Percentiles rank a stretch among this genome's conserved stretches.
phyloP scores from a whole-genome alignment of 2,888 invertebrate species.

The Drosophila setosimentum region DNA sequence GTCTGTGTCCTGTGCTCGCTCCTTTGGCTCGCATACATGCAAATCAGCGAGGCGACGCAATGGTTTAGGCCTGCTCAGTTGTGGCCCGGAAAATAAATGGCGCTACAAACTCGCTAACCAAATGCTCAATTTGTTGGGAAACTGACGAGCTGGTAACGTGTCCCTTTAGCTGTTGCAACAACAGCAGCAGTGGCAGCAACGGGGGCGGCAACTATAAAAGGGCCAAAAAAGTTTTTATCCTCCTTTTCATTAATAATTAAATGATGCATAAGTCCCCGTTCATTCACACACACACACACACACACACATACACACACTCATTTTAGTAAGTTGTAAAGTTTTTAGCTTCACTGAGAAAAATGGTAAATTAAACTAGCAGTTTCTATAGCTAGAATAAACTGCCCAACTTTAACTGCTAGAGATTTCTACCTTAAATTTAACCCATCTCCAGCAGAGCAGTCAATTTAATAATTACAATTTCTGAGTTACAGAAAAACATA shows the following conservation, averaged over 20 bases:
- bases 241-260: slow-evolving; percentile 45
- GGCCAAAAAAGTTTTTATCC: slow-evolving; percentile 34
- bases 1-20: slow-evolving; percentile 11
- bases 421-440: background rate
- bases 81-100: slow-evolving; percentile 43
- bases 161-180: slow-evolving; percentile 3
- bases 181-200: background rate
- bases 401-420: background rate
- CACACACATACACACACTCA: slow-evolving; percentile 14
- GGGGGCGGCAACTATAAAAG: slow-evolving; percentile 11
- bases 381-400: background rate
- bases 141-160: slow-evolving; percentile 41
- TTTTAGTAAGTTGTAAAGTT: slow-evolving; percentile 7
- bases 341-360: background rate
- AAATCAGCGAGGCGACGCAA: slow-evolving; percentile 67
- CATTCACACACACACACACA: slow-evolving; percentile 7
- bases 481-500: background rate
- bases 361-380: background rate
- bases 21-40: slow-evolving; percentile 60
- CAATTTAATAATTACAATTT: background rate
- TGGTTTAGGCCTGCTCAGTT: slow-evolving; percentile 43
- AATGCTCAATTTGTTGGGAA: slow-evolving; percentile 70
- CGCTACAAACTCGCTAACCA: slow-evolving; percentile 56
- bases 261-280: slow-evolving; percentile 23
- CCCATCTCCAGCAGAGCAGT: too few species aligned